Base-by-base conservation (phyloP, 2,113 vertebrate species). In the Sialia sialis region DNA sequence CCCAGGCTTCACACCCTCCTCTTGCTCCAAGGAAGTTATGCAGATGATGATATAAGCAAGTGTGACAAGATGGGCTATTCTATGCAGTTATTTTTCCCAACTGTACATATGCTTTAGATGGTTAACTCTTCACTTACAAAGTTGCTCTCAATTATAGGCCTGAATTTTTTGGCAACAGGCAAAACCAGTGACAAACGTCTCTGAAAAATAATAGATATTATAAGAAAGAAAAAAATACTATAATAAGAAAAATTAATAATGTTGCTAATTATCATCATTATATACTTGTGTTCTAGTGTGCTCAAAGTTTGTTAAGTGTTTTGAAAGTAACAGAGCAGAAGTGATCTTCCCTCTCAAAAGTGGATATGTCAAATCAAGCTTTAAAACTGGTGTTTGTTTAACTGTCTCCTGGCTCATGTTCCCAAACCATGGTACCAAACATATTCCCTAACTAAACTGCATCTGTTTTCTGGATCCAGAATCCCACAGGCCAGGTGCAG, bases 311-410 rank as follows among this genome's bases (percentile, higher is more conserved):
- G 13, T 16, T 46, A 84, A 41, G 7, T 62, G 19, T 83, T 92
- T 73, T 56, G 30, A 84, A 38, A 74, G 13, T 60, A 69, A 66
- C 6, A 54, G 58, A 67, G 56, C 32, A 80, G 19, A 13, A 92
- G 75, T 46, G 22, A 44, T 8, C 20, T 73, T 85, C 75, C 27
- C 36, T 94, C 38, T 69, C 55, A 90, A 36, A 73, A 16, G 16
- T 18, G 51, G 39, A 6, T 76, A 58, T 5, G 14, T 48, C n/a
- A 83, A 72, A 52, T 44, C 2, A 36, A 13, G 27, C 36, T 79
- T 64, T 36, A 64, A 68, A 88, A 56, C 0, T 19, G 52, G 51
- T 0, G 0, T n/a, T 82, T 2, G 0, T 44, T 63, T 30, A 36
- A 4, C 13, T 41, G 26, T 26, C 9, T n/a, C 22, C 12, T 25